Conservation (phyloP, 1,140 invertebrate genomes). For the Sesamia nonagrioides region DNA sequence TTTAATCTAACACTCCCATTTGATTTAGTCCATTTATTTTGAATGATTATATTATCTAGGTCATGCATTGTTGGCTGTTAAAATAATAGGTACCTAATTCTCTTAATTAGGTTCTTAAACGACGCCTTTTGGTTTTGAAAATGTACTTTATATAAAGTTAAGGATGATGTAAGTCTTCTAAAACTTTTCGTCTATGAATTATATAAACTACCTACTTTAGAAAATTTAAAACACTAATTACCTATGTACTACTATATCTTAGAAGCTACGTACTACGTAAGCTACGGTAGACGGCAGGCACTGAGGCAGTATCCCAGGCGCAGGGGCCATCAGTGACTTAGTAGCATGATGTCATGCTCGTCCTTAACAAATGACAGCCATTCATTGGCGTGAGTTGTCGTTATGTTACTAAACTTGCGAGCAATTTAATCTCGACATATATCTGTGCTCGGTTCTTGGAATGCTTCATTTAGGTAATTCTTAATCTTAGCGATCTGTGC, state of each 20-base stretch:
- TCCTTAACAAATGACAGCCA: slow-evolving; percentile 54
- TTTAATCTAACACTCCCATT: background rate
- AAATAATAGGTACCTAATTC: too few relatives aligned
- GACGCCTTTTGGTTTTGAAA: too few relatives aligned
- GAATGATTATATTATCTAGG: too few relatives aligned
- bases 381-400: slow-evolving; percentile 50
- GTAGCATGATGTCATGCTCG: slow-evolving; percentile 65
- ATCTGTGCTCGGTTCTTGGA: slow-evolving; percentile 50
- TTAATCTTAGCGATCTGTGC: background rate
- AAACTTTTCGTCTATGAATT: background rate
- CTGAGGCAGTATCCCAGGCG: background rate
- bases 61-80: too few relatives aligned
- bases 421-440: slow-evolving; percentile 53
- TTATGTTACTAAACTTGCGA: slow-evolving; percentile 51
- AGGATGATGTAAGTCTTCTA: too few relatives aligned
- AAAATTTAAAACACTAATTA: background rate
- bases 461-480: slow-evolving; percentile 33
- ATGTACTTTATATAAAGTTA: too few relatives aligned
- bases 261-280: background rate
- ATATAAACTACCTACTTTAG: background rate
- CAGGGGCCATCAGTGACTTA: slow-evolving; percentile 21
- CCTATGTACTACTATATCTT: background rate
- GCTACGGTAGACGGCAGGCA: background rate
- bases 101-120: too few relatives aligned
- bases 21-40: background rate